Conservation (phyloP, 1,140 invertebrate genomes). For the Phocides pigmalion region DNA sequence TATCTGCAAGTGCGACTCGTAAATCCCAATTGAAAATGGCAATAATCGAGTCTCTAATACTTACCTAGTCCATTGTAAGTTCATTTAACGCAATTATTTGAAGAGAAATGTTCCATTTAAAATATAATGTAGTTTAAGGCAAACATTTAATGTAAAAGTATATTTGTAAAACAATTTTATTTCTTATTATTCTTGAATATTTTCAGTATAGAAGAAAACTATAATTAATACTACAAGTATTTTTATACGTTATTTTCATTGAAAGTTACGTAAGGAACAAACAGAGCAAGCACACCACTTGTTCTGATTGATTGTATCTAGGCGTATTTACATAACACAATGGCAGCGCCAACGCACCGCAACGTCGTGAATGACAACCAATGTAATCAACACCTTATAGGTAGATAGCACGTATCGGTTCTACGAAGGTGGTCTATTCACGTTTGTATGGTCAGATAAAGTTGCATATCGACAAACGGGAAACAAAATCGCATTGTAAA, state of each 20-base stretch:
- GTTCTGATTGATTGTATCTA: not conserved
- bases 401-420: not conserved
- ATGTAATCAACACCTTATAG: conserved; percentile 5
- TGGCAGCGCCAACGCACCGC: not conserved
- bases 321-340: not conserved
- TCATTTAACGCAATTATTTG: too few relatives aligned
- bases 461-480: conserved; percentile 22
- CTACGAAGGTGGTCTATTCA: conserved; percentile 6
- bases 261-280: not conserved
- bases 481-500: conserved; percentile 23
- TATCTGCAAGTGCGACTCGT: not conserved
- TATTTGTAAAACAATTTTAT: too few relatives aligned
- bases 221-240: too few relatives aligned
- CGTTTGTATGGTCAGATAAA: conserved; percentile 18
- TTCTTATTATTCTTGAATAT: too few relatives aligned
- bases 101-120: too few relatives aligned
- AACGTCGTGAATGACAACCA: not conserved
- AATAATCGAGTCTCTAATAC: too few relatives aligned
- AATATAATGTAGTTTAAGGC: not conserved
- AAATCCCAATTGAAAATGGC: too few relatives aligned
- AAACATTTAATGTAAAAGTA: not conserved
- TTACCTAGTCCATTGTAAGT: not conserved
- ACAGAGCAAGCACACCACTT: not conserved
- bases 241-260: too few relatives aligned
- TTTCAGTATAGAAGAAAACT: too few relatives aligned